phyloP scores from a whole-genome alignment of 2,888 invertebrate genomes.

The Molorchus minor region DNA sequence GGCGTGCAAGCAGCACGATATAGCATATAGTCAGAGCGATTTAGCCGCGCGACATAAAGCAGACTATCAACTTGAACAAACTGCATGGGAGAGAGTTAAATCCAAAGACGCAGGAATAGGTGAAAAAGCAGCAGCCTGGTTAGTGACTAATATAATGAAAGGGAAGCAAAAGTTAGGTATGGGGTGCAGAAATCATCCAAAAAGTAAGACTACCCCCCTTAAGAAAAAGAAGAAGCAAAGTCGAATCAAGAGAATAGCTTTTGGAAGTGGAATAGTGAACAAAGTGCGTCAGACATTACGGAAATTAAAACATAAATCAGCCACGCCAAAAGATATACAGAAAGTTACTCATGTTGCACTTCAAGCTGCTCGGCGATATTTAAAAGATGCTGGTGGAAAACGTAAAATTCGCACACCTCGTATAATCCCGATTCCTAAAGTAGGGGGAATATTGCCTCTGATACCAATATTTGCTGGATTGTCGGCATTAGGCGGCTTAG shows the following conservation, averaged over 20 bases:
- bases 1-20: too few relatives aligned
- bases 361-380: background rate
- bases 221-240: background rate
- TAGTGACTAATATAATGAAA: slow-evolving; percentile 42
- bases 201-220: background rate
- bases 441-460: slow-evolving; percentile 51
- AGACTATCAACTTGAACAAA: slow-evolving; percentile 52
- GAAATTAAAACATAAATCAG: background rate
- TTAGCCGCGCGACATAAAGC: slow-evolving; percentile 50
- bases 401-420: slow-evolving; percentile 1
- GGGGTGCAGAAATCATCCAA: background rate
- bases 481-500: slow-evolving; percentile 52
- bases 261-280: background rate
- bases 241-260: background rate
- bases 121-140: slow-evolving; percentile 50
- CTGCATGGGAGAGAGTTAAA: too few relatives aligned
- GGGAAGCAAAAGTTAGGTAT: slow-evolving; percentile 24
- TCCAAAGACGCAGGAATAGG: slow-evolving; percentile 41
- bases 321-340: background rate
- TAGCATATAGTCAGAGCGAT: slow-evolving; percentile 46
- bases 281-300: background rate
- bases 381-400: slow-evolving; percentile 1
- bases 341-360: background rate
- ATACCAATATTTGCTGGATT: slow-evolving; percentile 56
- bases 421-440: slow-evolving; percentile 16